Evolutionary conservation across 2,113 vertebrate species (phyloP), one percentile per base, ranked within the genome.

Genomic region (Phocoena sinus): DNA sequence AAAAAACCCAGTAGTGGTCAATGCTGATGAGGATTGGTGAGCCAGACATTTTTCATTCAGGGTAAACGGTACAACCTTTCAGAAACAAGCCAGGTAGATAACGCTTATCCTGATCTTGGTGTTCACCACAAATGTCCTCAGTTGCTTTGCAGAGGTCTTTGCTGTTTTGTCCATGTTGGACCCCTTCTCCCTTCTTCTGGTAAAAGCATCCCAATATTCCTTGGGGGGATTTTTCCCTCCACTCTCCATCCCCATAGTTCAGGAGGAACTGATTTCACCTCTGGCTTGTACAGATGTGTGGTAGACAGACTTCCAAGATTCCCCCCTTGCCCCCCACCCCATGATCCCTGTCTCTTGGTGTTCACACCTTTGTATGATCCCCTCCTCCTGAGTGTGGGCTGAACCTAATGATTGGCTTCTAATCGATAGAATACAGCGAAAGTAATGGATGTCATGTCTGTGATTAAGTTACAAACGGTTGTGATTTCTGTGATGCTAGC

Each of bases 91-190:
- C 26, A 63, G 31, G 38, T 18, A 74, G n/a, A 17, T 33, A 6
- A n/a, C 0, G 70, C 21, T 28, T 3, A 18, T 60, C 4, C 17
- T 21, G 1, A 28, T 26, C 28, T 47, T 18, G 4, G 8, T 12
- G 5, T 76, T 53, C 12, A 3, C 47, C 26, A 28, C 41, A 86
- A 1, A 76, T 6, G 18, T 44, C 63, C 20, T 41, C 23, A 4
- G 60, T 8, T 25, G n/a, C 9, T n/a, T 4, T 1, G 14, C n/a
- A 70, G 28, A 56, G 50, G 21, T 25, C n/a, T 63, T 82, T 62
- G 14, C 56, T 38, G 14, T 33, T n/a, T 63, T 41, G 71, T 77
- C 41, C 73, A 33, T 10, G 41, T 93, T n/a, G 50, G 76, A 56
- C 23, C 60, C 60, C 60, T 62, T 38, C 33, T 7, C 50, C 76